Base-by-base conservation (phyloP, 1,140 invertebrate genomes). In the Brachystomella parvula region DNA sequence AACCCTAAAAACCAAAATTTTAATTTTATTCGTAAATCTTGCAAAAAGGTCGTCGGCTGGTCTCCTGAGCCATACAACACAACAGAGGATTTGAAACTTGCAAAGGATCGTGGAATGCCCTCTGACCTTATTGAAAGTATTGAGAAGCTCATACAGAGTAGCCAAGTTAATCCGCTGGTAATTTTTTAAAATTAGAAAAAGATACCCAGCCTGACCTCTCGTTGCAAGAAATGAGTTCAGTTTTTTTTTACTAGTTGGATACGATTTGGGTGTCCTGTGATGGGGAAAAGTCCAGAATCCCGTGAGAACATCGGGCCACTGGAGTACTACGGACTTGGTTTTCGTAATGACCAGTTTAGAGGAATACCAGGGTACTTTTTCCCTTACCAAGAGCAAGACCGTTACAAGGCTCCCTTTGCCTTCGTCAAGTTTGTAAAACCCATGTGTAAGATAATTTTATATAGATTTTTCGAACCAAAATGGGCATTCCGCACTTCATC, bases 211-310 rank as follows among this genome's bases (percentile, higher is more conserved):
- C n/a, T n/a, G n/a, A n/a, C n/a, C n/a, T n/a, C n/a, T n/a, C n/a
- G n/a, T n/a, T n/a, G n/a, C n/a, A n/a, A n/a, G n/a, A n/a, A n/a
- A n/a, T n/a, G n/a, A n/a, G n/a, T n/a, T n/a, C n/a, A n/a, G n/a
- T n/a, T 53, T 53, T 53, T 19, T 26, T 24, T 6, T 26, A 17
- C 49, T 53, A 59, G 30, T 29, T 68, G 49, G 87, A 89, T 68
- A 90, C 87, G 60, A 83, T 95, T 63, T 94, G 90, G 89, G 83
- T 94, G 2, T 88, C 88, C 1, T 95, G 92, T 75, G 85, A 89
- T 74, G 89, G 90, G 62, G n/a, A 90, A 94, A 81, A 92, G 90
- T 76, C 88, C 91, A 2, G 87, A 89, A 17, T 92, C 95, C 77
- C 81, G 85, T 66, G 92, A 95, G 78, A 90, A 92, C 75, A 86